These are phyloP conservation scores for Orycteropus afer DNA, from an alignment of 2,113 vertebrate genomes.

Conservation along the genomic window DNA sequence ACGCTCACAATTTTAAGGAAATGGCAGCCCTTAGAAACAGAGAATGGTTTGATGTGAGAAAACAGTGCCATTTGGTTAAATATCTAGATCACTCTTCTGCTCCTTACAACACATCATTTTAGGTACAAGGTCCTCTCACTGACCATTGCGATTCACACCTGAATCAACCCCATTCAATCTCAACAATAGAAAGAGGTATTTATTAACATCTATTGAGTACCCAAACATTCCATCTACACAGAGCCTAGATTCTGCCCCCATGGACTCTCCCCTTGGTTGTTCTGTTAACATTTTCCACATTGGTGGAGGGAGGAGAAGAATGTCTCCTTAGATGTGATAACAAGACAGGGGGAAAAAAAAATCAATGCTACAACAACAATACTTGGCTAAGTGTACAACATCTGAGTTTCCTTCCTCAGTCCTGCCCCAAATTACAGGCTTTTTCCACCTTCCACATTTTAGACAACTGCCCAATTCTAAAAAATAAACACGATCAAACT, in stretches of 20 bases:
- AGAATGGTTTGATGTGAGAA: neutral
- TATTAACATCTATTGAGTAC: slow-evolving; percentile 60
- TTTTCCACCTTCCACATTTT: neutral
- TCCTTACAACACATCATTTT: slow-evolving; percentile 42
- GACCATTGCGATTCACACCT: slow-evolving; percentile 1
- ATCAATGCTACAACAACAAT: neutral
- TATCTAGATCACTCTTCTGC: neutral
- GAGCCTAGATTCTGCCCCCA: neutral
- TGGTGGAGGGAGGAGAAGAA: neutral
- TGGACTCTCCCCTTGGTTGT: neutral
- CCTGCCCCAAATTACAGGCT: neutral
- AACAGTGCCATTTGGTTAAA: neutral
- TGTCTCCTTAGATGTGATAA: neutral
- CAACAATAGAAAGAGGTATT: slow-evolving; percentile 62
- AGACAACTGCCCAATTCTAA: neutral
- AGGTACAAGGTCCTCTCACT: slow-evolving; percentile 37
- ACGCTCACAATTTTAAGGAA: neutral
- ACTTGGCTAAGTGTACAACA: neutral
- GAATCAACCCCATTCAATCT: slow-evolving; percentile 41
- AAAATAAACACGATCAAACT: slow-evolving; percentile 9
- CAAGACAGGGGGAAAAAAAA: neutral
- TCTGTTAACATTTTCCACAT: neutral
- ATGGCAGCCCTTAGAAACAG: neutral
- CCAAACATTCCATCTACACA: slow-evolving; percentile 4
- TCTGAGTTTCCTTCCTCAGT: neutral